phyloP scores from a whole-genome alignment of 30 jellyfish, hydroid and myxozoan genomes.

The Turritopsis dohrnii region DNA sequence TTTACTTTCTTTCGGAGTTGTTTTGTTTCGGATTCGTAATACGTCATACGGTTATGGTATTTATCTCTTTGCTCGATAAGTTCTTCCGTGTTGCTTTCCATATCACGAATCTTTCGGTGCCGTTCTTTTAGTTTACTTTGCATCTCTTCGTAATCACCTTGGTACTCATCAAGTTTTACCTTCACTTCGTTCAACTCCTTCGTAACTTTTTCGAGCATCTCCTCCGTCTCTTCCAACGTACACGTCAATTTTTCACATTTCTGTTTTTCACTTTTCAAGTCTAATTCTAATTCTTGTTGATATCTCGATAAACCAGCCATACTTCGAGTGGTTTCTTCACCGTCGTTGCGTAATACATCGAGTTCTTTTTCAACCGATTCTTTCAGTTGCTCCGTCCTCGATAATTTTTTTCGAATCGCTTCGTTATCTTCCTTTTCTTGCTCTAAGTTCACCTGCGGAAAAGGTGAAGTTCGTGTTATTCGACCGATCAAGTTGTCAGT shows the following conservation, averaged over 20 bases:
- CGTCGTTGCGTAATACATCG: conserved; percentile 38
- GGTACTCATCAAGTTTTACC: conserved; percentile 27
- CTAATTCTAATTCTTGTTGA: conserved; percentile 52
- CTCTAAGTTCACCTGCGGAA: conserved; percentile 35
- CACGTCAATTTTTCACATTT: conserved; percentile 47
- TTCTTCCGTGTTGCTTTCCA: conserved; percentile 38
- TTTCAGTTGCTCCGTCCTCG: conserved; percentile 50
- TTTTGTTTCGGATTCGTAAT: conserved; percentile 54
- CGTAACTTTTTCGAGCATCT: conserved; percentile 44
- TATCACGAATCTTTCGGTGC: conserved; percentile 44
- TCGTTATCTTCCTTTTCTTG: conserved; percentile 88
- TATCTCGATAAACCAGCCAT: conserved; percentile 43
- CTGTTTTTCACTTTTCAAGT: conserved; percentile 39
- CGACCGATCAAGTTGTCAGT: not conserved
- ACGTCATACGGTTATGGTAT: conserved; percentile 22
- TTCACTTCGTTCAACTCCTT: conserved; percentile 50
- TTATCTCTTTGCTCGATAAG: conserved; percentile 24
- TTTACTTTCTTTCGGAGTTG: conserved; percentile 39
- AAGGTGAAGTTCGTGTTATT: not conserved
- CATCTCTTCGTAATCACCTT: conserved; percentile 55
- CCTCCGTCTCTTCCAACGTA: conserved; percentile 75
- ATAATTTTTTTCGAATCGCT: conserved; percentile 33
- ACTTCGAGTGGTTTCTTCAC: conserved; percentile 48
- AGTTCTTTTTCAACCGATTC: conserved; percentile 52
- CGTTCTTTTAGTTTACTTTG: conserved; percentile 50